Conservation (phyloP, 2,888 invertebrate genomes). For the Perizoma affinitatum region DNA sequence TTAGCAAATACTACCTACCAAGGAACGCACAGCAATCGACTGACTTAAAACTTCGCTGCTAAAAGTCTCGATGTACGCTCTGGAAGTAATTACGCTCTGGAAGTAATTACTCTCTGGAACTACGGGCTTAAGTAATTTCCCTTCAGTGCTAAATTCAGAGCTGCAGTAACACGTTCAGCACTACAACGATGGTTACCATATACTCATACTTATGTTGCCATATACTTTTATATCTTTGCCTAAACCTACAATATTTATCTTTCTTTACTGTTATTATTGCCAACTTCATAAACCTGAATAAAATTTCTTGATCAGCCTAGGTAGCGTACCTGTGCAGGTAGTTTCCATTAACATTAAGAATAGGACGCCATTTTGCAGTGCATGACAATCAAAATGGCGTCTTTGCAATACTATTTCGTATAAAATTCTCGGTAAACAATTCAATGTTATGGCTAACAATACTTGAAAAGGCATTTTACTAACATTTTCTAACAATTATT, state of each 20-base stretch:
- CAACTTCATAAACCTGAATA: conserved; percentile 1
- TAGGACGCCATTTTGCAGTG: conserved; percentile 1
- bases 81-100: too few species aligned
- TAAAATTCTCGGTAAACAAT: not conserved
- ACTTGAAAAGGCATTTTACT: conserved; percentile 18
- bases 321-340: conserved; percentile 4
- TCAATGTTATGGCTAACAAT: conserved; percentile 6
- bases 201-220: conserved; percentile 6
- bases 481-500: conserved; percentile 15
- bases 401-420: not conserved
- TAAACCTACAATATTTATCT: not conserved
- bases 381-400: conserved; percentile 6
- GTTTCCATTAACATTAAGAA: not conserved
- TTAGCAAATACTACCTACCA: not conserved
- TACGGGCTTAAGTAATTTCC: too few species aligned
- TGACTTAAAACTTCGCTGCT: too few species aligned
- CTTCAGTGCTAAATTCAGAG: too few species aligned
- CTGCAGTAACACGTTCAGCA: not conserved
- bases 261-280: conserved; percentile 6
- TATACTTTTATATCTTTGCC: too few species aligned
- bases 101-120: too few species aligned
- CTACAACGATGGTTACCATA: conserved; percentile 4
- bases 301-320: conserved; percentile 7
- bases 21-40: too few species aligned
- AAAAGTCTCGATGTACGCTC: too few species aligned